A percentile compares a stretch with the other conserved stretches of the same genome.
These are phyloP conservation scores for Phymanthus crucifer DNA, from an alignment of 92 coral and sea anemone species.

Conservation along the genomic window DNA sequence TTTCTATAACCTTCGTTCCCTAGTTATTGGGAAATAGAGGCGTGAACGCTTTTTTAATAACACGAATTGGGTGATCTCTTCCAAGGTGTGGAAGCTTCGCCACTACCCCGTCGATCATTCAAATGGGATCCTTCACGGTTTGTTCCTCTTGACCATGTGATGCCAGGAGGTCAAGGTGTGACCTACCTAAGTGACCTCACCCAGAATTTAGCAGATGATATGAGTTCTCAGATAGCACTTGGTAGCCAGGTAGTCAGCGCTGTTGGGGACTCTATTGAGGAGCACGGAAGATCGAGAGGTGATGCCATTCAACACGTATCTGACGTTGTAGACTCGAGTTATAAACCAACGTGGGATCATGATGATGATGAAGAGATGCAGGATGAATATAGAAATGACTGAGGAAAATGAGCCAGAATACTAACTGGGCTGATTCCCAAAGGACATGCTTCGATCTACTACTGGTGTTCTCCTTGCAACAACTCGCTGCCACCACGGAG, in stretches of 20 bases:
- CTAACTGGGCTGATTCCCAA: too few relatives aligned
- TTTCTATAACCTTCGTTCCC: not conserved
- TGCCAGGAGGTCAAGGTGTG: constrained; percentile 77
- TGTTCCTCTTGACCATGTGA: constrained; percentile 48
- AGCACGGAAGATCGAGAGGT: constrained; percentile 40
- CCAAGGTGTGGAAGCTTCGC: constrained; percentile 1
- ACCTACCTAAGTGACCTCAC: constrained; percentile 67
- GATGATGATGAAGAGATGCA: constrained; percentile 27
- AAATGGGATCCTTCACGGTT: constrained; percentile 7
- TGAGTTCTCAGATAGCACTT: constrained; percentile 64
- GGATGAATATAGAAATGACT: not conserved
- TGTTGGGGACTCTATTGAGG: constrained; percentile 65
- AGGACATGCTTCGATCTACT: too few relatives aligned
- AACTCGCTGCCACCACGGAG: too few relatives aligned
- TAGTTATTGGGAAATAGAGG: too few relatives aligned
- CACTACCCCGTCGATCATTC: not conserved
- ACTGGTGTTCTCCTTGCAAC: too few relatives aligned
- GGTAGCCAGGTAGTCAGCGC: constrained; percentile 55
- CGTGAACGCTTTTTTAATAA: not conserved
- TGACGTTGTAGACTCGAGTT: constrained; percentile 67
- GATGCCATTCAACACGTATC: constrained; percentile 60
- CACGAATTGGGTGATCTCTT: not conserved
- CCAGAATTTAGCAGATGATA: constrained; percentile 61
- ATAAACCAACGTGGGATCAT: constrained; percentile 25
- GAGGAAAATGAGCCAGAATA: not conserved